Percentiles rank a stretch among this genome's conserved stretches.
Evolutionary conservation across 2,888 invertebrate genomes (phyloP).

Genomic region (Boloria selene): DNA sequence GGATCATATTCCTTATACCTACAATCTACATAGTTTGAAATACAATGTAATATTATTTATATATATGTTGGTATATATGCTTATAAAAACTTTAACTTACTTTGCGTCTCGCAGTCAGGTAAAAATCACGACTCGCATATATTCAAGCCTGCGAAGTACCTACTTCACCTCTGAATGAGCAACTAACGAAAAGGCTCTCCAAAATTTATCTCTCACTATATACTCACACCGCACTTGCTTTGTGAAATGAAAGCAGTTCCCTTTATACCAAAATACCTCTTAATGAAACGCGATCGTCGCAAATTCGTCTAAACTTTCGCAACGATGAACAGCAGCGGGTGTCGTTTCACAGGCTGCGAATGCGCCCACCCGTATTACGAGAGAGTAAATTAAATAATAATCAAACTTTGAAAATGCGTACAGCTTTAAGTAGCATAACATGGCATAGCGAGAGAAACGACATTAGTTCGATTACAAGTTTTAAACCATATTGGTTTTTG

Average conservation of each 20-base stretch:
- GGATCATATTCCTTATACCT: too few species aligned
- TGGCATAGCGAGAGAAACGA: slow-evolving; percentile 50
- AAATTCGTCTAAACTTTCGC: slow-evolving; percentile 77
- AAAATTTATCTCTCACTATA: slow-evolving; percentile 64
- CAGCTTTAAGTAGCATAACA: slow-evolving; percentile 49
- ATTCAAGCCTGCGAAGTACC: slow-evolving; percentile 30
- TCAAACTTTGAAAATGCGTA: slow-evolving; percentile 62
- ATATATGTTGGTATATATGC: too few species aligned
- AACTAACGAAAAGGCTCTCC: slow-evolving; percentile 72
- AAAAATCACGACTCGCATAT: slow-evolving; percentile 40
- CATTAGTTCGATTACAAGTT: slow-evolving; percentile 68
- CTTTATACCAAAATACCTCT: slow-evolving; percentile 70
- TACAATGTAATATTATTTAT: too few species aligned
- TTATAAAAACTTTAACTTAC: too few species aligned
- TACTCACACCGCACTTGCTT: slow-evolving; percentile 57
- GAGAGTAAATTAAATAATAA: slow-evolving; percentile 78
- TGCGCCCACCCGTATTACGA: slow-evolving; percentile 39
- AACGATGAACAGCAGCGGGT: slow-evolving; percentile 66
- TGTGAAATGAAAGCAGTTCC: slow-evolving; percentile 72
- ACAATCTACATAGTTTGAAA: too few species aligned
- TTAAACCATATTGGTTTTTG: slow-evolving; percentile 64
- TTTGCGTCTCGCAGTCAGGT: slow-evolving; percentile 44
- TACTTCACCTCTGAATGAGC: slow-evolving; percentile 64
- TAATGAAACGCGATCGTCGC: slow-evolving; percentile 76
- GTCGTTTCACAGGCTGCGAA: slow-evolving; percentile 63